phyloP scores from a whole-genome alignment of 1,140 invertebrate genomes.

The Achroia grisella region DNA sequence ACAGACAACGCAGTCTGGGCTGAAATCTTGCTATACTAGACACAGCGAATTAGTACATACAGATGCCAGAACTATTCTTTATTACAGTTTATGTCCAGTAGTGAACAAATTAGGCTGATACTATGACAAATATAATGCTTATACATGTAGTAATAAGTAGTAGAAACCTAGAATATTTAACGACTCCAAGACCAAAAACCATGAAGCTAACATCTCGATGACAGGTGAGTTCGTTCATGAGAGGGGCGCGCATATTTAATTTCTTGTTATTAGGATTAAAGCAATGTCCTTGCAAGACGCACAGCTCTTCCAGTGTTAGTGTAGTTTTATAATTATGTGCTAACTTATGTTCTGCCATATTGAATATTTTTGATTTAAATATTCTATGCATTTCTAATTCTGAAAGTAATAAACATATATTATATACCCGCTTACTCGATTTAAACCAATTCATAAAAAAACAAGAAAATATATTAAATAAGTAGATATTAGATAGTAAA shows the following conservation, averaged over 20 bases:
- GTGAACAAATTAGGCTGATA: too few relatives aligned
- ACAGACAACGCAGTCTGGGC: too few relatives aligned
- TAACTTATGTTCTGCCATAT: constrained; percentile 42
- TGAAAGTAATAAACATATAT: constrained; percentile 28
- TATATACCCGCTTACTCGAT: too few relatives aligned
- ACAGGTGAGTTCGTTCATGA: constrained; percentile 31
- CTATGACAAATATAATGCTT: too few relatives aligned
- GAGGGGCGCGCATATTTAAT: constrained; percentile 23
- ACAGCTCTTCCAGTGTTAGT: constrained; percentile 17
- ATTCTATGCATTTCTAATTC: constrained; percentile 75
- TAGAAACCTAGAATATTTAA: constrained; percentile 28
- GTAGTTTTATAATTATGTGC: constrained; percentile 14
- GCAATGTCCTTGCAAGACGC: constrained; percentile 27
- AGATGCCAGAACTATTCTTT: too few relatives aligned
- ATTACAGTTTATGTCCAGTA: too few relatives aligned
- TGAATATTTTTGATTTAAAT: constrained; percentile 73
- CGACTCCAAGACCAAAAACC: constrained; percentile 28
- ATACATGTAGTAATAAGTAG: too few relatives aligned
- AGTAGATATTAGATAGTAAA: too few relatives aligned
- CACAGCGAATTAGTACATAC: too few relatives aligned
- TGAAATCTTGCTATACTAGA: too few relatives aligned
- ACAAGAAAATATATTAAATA: too few relatives aligned
- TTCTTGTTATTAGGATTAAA: constrained; percentile 11
- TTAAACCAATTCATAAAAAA: too few relatives aligned
- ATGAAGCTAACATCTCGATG: constrained; percentile 23